A percentile compares a stretch with the other conserved stretches of the same genome.
Conservation (phyloP, 2,113 vertebrate species). For the Elanoides forficatus region DNA sequence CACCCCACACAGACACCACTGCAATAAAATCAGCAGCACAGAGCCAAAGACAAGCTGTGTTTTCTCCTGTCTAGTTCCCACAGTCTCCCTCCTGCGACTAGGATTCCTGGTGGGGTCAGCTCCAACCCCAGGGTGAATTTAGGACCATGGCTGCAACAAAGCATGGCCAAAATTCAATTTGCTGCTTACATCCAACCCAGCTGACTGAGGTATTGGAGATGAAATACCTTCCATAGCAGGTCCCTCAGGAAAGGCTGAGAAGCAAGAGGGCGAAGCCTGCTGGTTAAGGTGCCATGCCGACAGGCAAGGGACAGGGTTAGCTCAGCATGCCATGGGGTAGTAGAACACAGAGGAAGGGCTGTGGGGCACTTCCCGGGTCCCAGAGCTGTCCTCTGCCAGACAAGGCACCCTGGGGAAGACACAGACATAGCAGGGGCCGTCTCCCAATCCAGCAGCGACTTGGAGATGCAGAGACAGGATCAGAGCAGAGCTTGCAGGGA, state of each 20-base stretch:
- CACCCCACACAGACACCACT: background rate
- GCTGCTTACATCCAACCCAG: background rate
- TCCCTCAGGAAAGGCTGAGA: background rate
- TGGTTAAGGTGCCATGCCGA: fast-evolving
- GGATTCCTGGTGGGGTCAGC: background rate
- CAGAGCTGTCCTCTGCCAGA: background rate
- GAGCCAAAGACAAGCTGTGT: background rate
- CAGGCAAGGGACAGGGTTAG: background rate
- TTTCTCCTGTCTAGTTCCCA: background rate
- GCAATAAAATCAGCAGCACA: background rate
- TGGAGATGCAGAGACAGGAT: background rate
- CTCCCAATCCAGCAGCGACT: fast-evolving
- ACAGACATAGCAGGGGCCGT: fast-evolving
- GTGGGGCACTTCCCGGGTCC: background rate
- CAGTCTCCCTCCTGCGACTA: background rate
- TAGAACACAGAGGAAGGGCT: background rate
- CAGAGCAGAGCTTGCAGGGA: background rate
- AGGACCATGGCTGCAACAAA: background rate
- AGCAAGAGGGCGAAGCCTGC: background rate
- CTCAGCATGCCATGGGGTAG: background rate
- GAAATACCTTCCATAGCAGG: background rate
- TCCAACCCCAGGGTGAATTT: background rate
- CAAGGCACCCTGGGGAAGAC: background rate
- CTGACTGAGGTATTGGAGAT: background rate
- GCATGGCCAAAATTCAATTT: background rate